phyloP scores from a whole-genome alignment of 2,113 vertebrate species.

The Lepisosteus oculatus region DNA sequence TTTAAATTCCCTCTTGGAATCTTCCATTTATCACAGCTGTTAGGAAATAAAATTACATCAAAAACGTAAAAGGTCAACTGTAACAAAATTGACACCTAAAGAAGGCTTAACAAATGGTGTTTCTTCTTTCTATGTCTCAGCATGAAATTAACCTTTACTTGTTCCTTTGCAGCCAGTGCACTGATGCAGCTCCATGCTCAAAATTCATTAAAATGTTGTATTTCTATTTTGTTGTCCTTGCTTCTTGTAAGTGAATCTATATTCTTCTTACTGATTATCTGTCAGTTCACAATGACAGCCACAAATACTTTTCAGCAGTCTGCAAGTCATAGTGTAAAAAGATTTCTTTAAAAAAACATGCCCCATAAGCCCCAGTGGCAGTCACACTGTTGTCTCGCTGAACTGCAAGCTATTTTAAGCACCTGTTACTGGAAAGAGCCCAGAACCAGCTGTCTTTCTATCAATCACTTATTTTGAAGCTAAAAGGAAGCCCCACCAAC shows the following conservation, averaged over 20 bases:
- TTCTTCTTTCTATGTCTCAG: too few species aligned
- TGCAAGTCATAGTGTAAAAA: not conserved
- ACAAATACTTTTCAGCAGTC: not conserved
- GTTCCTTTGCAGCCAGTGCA: too few species aligned
- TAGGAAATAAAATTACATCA: too few species aligned
- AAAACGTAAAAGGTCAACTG: too few species aligned
- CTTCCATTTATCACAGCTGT: too few species aligned
- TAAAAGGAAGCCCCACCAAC: conserved; percentile 4
- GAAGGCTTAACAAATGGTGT: too few species aligned
- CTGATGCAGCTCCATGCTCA: too few species aligned
- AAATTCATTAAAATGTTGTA: too few species aligned
- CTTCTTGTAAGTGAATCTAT: not conserved
- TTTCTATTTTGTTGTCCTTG: not conserved
- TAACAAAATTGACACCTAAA: too few species aligned
- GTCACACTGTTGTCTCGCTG: not conserved
- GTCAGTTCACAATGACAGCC: not conserved
- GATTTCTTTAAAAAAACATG: not conserved
- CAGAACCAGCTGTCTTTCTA: conserved; percentile 62
- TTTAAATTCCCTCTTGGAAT: too few species aligned
- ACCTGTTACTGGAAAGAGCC: conserved; percentile 49
- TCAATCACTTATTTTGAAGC: conserved; percentile 50
- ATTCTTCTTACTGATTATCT: not conserved
- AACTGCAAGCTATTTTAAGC: conserved; percentile 59
- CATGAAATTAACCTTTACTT: too few species aligned
- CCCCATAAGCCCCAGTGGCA: not conserved